A percentile compares a stretch with the other conserved stretches of the same genome.
phyloP scores from a whole-genome alignment of 1,140 invertebrate species.

The Zaprionus camerounensis region DNA sequence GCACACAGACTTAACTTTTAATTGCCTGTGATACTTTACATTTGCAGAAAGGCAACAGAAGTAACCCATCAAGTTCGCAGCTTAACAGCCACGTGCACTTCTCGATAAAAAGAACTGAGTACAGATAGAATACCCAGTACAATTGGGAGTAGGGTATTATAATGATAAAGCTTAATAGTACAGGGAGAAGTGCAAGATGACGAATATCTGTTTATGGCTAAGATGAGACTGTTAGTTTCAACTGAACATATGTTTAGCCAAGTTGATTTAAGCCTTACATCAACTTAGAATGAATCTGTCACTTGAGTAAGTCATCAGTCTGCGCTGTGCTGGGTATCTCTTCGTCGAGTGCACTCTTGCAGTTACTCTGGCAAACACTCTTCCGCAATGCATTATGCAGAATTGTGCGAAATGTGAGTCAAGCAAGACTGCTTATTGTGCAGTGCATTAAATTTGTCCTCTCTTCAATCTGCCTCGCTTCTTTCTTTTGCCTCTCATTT shows the following conservation, averaged over 20 bases:
- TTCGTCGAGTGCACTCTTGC: neutral
- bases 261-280: neutral
- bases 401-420: neutral
- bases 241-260: too few species aligned
- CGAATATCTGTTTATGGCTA: too few species aligned
- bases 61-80: neutral
- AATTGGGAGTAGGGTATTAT: too few species aligned
- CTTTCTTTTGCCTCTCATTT: neutral
- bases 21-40: conserved; percentile 18
- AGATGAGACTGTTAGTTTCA: too few species aligned
- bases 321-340: neutral
- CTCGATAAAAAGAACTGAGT: too few species aligned
- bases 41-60: neutral
- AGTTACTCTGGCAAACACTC: neutral
- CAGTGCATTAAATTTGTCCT: conserved; percentile 27
- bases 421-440: conserved; percentile 25
- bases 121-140: too few species aligned
- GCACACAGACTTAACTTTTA: conserved; percentile 3
- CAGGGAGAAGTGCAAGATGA: too few species aligned
- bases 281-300: neutral
- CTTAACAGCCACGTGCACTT: neutral
- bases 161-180: too few species aligned
- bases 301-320: too few species aligned
- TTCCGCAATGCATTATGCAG: conserved; percentile 4
- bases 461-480: neutral